Conservation (phyloP, 1,140 invertebrate species). For the Tribolium madens region DNA sequence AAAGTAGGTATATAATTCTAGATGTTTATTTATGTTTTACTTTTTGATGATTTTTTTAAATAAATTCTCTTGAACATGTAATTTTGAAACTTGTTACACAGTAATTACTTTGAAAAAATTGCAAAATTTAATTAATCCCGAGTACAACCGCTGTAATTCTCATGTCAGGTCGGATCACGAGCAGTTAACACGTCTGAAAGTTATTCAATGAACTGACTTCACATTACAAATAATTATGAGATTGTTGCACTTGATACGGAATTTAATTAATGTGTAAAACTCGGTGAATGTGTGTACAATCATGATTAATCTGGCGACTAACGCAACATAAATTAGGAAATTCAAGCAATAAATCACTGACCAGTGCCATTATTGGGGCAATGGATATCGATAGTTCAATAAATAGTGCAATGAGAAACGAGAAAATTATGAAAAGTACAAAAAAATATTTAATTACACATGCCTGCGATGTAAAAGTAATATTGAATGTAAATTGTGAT, state of each 20-base stretch:
- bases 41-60: neutral
- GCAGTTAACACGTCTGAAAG: neutral
- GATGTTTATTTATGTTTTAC: neutral
- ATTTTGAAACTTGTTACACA: neutral
- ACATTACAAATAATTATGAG: constrained; percentile 9
- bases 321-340: constrained; percentile 29
- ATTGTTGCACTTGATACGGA: constrained; percentile 31
- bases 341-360: constrained; percentile 9
- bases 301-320: constrained; percentile 11
- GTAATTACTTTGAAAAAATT: neutral
- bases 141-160: neutral
- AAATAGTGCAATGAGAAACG: neutral
- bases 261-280: constrained; percentile 23
- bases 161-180: neutral
- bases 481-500: no score
- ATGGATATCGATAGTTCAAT: neutral
- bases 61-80: neutral
- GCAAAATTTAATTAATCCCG: neutral
- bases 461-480: no score
- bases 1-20: neutral
- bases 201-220: constrained; percentile 19
- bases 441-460: no score
- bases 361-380: neutral
- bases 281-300: constrained; percentile 13
- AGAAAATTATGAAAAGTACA: neutral